These are phyloP conservation scores for Amniataba percoides DNA, from an alignment of 2,797 vertebrate species.

Conservation along the genomic window DNA sequence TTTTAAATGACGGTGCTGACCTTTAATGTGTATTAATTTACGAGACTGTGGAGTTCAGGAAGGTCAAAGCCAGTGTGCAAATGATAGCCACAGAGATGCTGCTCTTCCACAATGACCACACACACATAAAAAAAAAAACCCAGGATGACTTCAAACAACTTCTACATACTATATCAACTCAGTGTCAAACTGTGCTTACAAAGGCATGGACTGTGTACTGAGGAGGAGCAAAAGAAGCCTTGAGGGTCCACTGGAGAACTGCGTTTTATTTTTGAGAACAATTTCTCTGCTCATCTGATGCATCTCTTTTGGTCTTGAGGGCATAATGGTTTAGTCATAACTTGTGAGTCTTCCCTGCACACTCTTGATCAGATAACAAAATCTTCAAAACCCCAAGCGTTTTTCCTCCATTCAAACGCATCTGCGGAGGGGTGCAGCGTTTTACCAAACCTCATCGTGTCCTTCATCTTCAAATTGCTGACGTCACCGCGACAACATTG, in stretches of 20 bases:
- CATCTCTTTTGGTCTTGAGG: conserved; percentile 10
- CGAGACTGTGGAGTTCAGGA: conserved; percentile 3
- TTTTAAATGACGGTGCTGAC: conserved; percentile 31
- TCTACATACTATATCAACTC: conserved; percentile 8
- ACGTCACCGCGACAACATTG: conserved; percentile 5
- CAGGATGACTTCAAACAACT: not conserved
- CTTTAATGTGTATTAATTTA: conserved; percentile 25
- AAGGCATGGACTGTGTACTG: not conserved
- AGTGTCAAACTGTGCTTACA: not conserved
- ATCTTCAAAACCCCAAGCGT: conserved; percentile 4
- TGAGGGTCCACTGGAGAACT: not conserved
- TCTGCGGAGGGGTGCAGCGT: not conserved
- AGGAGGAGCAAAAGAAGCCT: conserved; percentile 12
- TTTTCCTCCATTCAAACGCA: not conserved
- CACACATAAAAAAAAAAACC: not conserved
- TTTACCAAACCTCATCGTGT: conserved; percentile 16
- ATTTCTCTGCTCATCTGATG: not conserved
- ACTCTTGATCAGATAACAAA: conserved; percentile 4
- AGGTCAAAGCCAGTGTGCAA: conserved; percentile 22
- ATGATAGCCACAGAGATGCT: not conserved
- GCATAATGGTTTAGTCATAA: not conserved
- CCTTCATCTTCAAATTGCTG: conserved; percentile 11
- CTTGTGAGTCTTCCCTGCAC: not conserved
- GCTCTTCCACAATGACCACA: conserved; percentile 9
- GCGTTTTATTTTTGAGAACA: not conserved